These are phyloP conservation scores for Drosophila kurseongensis DNA, from an alignment of 1,140 invertebrate genomes.

Conservation along the genomic window DNA sequence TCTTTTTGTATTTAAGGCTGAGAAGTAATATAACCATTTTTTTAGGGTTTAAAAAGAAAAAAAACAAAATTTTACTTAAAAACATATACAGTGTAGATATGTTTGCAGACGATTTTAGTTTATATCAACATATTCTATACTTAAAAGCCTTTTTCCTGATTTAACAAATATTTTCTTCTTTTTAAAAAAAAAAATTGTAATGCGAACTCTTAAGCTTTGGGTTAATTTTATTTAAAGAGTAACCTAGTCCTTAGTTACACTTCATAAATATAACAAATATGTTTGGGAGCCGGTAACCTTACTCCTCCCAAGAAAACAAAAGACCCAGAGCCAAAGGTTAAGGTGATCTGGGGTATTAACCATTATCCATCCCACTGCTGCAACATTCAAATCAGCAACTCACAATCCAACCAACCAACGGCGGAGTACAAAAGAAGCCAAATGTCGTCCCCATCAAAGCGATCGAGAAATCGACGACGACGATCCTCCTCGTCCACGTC, in stretches of 20 bases:
- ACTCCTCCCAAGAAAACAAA: slow-evolving; percentile 7
- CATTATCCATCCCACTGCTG: slow-evolving; percentile 38
- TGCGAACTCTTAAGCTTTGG: too few relatives aligned
- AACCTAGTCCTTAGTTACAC: neutral
- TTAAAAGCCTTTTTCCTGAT: too few relatives aligned
- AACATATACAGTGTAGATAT: too few relatives aligned
- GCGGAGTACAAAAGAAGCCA: slow-evolving; percentile 43
- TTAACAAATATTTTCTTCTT: neutral
- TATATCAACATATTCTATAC: too few relatives aligned
- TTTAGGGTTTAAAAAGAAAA: too few relatives aligned
- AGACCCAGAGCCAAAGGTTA: slow-evolving; percentile 23
- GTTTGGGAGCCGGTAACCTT: neutral
- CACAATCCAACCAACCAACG: slow-evolving; percentile 10
- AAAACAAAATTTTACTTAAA: too few relatives aligned
- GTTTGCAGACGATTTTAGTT: too few relatives aligned
- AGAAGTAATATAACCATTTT: too few relatives aligned
- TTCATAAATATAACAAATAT: neutral
- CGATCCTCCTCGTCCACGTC: slow-evolving; percentile 2
- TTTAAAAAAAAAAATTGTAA: too few relatives aligned
- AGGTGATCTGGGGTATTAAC: slow-evolving; percentile 32
- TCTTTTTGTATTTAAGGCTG: too few relatives aligned
- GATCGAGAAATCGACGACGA: slow-evolving; percentile 19
- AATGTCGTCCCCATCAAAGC: slow-evolving; percentile 51
- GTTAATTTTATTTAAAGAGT: too few relatives aligned
- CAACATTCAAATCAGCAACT: slow-evolving; percentile 51